Evolutionary conservation across 2,888 invertebrate species (phyloP), one percentile per base, ranked within the genome.

Genomic region (Apantesis nais): DNA sequence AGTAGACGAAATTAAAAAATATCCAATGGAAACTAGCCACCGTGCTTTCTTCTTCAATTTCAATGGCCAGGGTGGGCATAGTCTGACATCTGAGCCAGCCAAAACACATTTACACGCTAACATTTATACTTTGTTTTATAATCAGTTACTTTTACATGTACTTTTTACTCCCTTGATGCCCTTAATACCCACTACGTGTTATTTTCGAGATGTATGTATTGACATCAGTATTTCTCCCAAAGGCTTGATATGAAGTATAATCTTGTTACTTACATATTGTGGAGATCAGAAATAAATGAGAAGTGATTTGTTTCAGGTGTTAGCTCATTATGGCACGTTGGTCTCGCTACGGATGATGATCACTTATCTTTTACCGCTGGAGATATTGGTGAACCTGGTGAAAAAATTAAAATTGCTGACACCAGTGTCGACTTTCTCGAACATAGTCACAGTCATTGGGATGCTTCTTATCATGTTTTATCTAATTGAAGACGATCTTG

Each of bases 401-500:
- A 71, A 65, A 61, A 34, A 34, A 2, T 41, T 71, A 19, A 71
- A 71, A 22, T 5, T 61, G 9, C n/a, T 71, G 3, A 71, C 67
- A 3, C 71, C 71, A 0, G 0, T 71, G 16, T 71, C 71, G 11
- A 31, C 64, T 0, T 39, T 68, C 41, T 71, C 71, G 11, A 71
- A 71, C 37, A 7, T 41, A 14, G 48, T 71, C 0, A 71, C 64
- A 2, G 0, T 71, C 0, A 0, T 48, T 11, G 71, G 67, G 37
- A 48, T 71, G 34, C 12, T 25, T 3, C 60, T 71, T 7, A 65
- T 71, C 1, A 65, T 67, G 31, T 71, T 67, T 52, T 71, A 71
- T 22, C 14, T 71, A 31, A 62, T 71, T 16, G 71, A 71, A 37
- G 67, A 71, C 12, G 67, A 71, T 31, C 44, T 68, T n/a, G 4